A percentile compares a stretch with the other conserved stretches of the same genome.
Conservation (phyloP, 1,140 invertebrate species). For the Drosophila micromelanica region DNA sequence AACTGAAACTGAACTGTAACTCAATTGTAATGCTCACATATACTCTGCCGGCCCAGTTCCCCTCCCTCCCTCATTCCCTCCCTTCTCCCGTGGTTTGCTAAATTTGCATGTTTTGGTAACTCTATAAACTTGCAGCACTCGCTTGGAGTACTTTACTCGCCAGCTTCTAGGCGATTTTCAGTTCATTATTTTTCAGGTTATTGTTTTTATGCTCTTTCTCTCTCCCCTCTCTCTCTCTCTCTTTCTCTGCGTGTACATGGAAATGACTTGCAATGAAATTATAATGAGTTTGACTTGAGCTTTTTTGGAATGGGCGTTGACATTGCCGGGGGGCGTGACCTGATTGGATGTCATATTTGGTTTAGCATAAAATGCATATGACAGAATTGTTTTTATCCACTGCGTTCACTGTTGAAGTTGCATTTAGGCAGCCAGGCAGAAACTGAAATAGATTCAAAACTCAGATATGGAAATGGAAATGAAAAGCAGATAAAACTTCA, state of each 20-base stretch:
- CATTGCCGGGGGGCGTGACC: conserved; percentile 25
- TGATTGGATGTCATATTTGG: conserved; percentile 34
- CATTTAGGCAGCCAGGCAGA: not conserved
- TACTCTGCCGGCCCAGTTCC: conserved; percentile 28
- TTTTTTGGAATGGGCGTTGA: conserved; percentile 35
- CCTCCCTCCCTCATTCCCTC: not conserved
- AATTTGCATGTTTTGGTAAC: conserved; percentile 57
- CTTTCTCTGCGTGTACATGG: conserved; percentile 28
- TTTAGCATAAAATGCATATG: conserved; percentile 52
- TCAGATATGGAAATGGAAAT: not conserved
- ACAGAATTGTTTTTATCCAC: conserved; percentile 8
- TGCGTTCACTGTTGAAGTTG: not conserved
- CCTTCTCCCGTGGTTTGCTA: not conserved
- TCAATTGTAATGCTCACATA: conserved; percentile 76
- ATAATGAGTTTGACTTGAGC: conserved; percentile 61
- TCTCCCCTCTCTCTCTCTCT: not conserved
- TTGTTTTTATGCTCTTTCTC: conserved; percentile 38
- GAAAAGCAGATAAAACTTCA: not conserved
- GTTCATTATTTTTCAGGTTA: conserved; percentile 70
- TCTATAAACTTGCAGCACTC: conserved; percentile 27
- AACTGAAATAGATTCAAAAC: not conserved
- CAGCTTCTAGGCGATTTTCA: conserved; percentile 71
- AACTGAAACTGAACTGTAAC: conserved; percentile 73
- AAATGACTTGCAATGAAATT: conserved; percentile 76
- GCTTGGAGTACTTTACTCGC: conserved; percentile 15